phyloP scores from a whole-genome alignment of 64 coral and sea anemone species.

The Stichodactyla mertensii region DNA sequence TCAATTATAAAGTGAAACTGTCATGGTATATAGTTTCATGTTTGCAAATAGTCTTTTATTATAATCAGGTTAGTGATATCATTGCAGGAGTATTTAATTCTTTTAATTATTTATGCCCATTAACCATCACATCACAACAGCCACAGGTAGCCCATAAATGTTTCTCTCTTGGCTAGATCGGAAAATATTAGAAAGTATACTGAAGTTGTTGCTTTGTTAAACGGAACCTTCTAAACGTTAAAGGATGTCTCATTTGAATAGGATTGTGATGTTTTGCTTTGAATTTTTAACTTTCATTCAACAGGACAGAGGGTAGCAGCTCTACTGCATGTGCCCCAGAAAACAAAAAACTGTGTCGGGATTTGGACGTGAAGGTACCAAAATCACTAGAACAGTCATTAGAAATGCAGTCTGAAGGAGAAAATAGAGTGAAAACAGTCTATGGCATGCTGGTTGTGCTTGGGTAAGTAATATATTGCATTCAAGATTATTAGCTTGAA shows the following conservation, averaged over 20 bases:
- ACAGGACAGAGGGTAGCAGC: background rate
- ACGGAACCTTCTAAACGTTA: background rate
- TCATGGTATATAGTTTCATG: background rate
- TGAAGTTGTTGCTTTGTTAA: background rate
- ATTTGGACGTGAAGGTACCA: background rate
- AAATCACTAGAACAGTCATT: background rate
- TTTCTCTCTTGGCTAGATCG: background rate
- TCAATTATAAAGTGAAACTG: background rate
- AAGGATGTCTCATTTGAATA: background rate
- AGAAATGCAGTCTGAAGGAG: background rate
- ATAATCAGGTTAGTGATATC: background rate
- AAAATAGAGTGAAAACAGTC: background rate
- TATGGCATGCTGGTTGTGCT: conserved; percentile 56
- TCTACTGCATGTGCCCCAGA: background rate
- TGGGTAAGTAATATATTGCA: conserved; percentile 28
- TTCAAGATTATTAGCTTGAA: background rate
- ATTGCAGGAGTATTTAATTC: background rate
- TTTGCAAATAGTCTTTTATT: background rate
- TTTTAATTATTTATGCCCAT: background rate
- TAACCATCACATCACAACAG: background rate
- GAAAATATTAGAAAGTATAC: background rate
- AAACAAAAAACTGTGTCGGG: conserved; percentile 1
- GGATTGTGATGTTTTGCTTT: background rate
- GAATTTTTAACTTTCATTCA: background rate
- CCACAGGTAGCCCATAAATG: background rate